A percentile compares a stretch with the other conserved stretches of the same genome.
Conservation (phyloP, 2,888 invertebrate species). For the Lithophane leautieri region DNA sequence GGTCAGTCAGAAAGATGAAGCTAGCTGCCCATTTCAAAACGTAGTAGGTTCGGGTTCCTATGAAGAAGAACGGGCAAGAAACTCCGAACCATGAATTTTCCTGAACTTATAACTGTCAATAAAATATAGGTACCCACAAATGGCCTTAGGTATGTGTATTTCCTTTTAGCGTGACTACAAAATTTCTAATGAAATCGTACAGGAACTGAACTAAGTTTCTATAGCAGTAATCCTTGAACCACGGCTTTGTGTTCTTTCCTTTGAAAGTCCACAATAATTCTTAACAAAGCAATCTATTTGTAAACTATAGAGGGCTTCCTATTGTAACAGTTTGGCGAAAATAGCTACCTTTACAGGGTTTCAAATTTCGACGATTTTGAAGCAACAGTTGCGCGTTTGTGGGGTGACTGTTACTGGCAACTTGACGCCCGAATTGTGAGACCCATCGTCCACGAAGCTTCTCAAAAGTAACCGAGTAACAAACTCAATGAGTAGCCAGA, state of each 20-base stretch:
- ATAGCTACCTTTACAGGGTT: slow-evolving; percentile 66
- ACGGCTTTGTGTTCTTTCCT: slow-evolving; percentile 62
- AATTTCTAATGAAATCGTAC: slow-evolving; percentile 38
- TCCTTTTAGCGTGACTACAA: slow-evolving; percentile 25
- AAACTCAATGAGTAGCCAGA: too few relatives aligned
- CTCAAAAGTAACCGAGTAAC: too few relatives aligned
- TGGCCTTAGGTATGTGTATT: slow-evolving; percentile 3
- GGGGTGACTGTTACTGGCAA: neutral
- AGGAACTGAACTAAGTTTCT: slow-evolving; percentile 54
- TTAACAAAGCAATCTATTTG: slow-evolving; percentile 73
- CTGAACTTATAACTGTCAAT: neutral
- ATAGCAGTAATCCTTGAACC: slow-evolving; percentile 60
- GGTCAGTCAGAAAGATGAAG: too few relatives aligned
- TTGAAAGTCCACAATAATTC: slow-evolving; percentile 71
- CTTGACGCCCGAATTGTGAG: neutral
- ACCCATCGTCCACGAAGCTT: neutral
- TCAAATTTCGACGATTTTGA: slow-evolving; percentile 21
- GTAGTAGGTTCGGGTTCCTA: too few relatives aligned
- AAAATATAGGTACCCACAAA: neutral
- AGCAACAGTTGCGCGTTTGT: neutral
- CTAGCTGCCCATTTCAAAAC: too few relatives aligned
- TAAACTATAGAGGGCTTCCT: slow-evolving; percentile 73
- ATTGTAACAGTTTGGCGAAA: slow-evolving; percentile 69
- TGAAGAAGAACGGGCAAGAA: too few relatives aligned
- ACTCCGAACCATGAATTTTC: neutral